Evolutionary conservation across 2,113 vertebrate species (phyloP).

Genomic region (Nerophis lumbriciformis): DNA sequence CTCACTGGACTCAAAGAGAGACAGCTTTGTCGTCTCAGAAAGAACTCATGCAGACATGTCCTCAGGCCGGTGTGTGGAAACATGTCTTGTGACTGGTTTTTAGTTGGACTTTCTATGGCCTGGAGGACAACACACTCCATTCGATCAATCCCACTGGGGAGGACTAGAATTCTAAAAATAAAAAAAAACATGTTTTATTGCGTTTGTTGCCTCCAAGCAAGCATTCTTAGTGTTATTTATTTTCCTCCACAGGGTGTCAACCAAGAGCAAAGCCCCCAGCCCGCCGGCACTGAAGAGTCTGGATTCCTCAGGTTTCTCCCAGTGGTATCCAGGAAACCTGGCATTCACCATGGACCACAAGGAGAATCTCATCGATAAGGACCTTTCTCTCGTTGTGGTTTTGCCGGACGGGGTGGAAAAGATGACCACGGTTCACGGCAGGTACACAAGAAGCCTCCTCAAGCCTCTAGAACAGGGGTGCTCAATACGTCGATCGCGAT

Average conservation of each 20-base stretch:
- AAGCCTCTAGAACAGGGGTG: too few relatives aligned
- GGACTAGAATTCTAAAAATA: too few relatives aligned
- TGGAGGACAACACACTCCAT: too few relatives aligned
- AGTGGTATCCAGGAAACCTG: constrained; percentile 62
- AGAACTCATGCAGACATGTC: too few relatives aligned
- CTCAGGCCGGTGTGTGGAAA: too few relatives aligned
- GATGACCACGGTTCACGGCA: constrained; percentile 80
- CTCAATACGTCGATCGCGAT: too few relatives aligned
- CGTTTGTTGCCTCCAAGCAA: constrained; percentile 1
- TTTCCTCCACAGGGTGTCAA: constrained; percentile 77
- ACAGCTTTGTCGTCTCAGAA: too few relatives aligned
- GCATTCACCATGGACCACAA: constrained; percentile 82
- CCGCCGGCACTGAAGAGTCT: constrained; percentile 75
- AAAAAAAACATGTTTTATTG: background rate
- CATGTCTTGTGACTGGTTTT: too few relatives aligned
- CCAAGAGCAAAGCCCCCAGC: constrained; percentile 85
- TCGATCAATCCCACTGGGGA: too few relatives aligned
- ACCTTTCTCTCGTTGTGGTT: constrained; percentile 84
- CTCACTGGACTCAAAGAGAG: too few relatives aligned
- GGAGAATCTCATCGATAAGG: constrained; percentile 80
- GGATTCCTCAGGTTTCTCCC: constrained; percentile 64
- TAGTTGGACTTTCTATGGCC: too few relatives aligned
- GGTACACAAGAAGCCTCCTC: constrained; percentile 56
- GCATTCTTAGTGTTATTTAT: background rate
- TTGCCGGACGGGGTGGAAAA: constrained; percentile 87